Base-by-base conservation (phyloP, 2,113 vertebrate genomes). In the Dipodomys spectabilis region DNA sequence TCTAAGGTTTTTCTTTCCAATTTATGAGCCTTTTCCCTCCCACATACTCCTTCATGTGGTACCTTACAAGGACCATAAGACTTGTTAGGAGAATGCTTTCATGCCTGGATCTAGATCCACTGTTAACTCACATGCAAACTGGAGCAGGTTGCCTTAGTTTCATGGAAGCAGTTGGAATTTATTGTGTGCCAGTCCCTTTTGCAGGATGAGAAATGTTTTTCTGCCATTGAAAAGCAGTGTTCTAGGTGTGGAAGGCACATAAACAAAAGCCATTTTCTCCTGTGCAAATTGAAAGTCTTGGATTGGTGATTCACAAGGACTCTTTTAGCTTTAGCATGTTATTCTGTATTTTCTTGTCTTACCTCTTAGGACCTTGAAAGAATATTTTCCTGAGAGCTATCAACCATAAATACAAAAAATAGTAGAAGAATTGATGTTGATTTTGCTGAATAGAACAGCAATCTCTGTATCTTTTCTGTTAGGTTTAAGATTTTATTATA, bases 401-500 rank as follows among this genome's bases (percentile, higher is more conserved):
- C 45, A 92, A 86, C 18, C 49, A 87, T 87, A 12, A 35, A 73
- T 8, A 65, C 30, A 90, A 84, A 81, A 49, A 77, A 78, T 20
- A 79, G 10, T 65, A 71, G 15, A 80, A 75, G 71, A 88, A 65
- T 69, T 39, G 64, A 18, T 84, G 15, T 67, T 49, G 18, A 44
- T 65, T 72, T 27, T 72, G 20, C 20, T 39, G 49, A 90, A 22
- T 6, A 64, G n/a, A 88, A 44, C 65, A 87, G 73, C 79, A 71
- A 83, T 74, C 80, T 88, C 35, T 64, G 11, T 11, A 73, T 20
- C 13, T 85, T 67, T 79, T 92, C 20, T 86, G 45, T 72, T 65
- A 25, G 39, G 18, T 81, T 32, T 92, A 64, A 79, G 72, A 89
- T 86, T 91, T 95, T 65, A 73, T 81, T 83, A 82, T 1, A 82